Evolutionary conservation across 2,888 invertebrate genomes (phyloP), one percentile per base, ranked within the genome.

Genomic region (Andrena bicolor): DNA sequence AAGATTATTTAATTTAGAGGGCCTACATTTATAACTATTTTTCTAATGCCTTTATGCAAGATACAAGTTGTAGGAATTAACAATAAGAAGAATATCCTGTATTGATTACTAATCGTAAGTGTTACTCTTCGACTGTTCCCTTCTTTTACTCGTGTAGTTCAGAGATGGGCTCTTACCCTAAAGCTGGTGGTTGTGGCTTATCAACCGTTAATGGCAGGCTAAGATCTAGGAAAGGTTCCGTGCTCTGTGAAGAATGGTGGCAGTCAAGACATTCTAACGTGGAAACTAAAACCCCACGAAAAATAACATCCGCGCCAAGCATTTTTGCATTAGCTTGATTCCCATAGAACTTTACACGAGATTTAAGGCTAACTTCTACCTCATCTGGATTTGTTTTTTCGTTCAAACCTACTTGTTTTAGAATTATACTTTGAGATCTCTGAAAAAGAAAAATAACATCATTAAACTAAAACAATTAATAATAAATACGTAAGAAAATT

Each of bases 141-240:
- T 16, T 63, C 2, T 5, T 35, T 26, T 4, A 2, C 1, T 51
- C 0, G 1, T 0, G 23, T 26, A 60, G 56, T 80, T 41, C 0
- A 66, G 1, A 53, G n/a, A 58, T 56, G 16, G 30, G 72, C 30
- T 48, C 84, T 90, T 87, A 93, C 93, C 91, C 92, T 4, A 96
- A 94, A 0, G 96, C 94, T 0, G 97, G 97, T 0, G 97, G 97
- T 87, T 97, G 96, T 10, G 96, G 96, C 72, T 97, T 96, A 86
- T 96, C 96, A 2, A 96, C 95, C 65, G 96, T 96, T 26, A 99
- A 97, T 0, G 99, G 99, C 82, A 99, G 95, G 80, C 99, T 99
- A 86, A 99, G 95, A 94, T 99, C 99, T 73, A 99, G 95, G 94
- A 99, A 99, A 91, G 97, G 97, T 94, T 99, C 99, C 72, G 97